Conservation (phyloP, 2,888 invertebrate genomes). For the Eupsilia transversa region DNA sequence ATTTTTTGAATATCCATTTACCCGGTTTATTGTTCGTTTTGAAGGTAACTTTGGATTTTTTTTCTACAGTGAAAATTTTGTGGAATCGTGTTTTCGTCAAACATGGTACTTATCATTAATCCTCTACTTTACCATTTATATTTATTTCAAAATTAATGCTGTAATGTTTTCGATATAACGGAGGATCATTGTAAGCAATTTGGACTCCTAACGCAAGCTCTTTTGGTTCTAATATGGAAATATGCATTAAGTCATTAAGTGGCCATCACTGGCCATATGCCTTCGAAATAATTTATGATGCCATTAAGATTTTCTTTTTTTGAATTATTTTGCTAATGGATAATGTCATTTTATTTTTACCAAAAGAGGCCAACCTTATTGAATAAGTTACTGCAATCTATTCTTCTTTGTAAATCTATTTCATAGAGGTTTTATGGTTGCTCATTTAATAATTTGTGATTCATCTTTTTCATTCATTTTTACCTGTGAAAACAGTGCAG, state of each 20-base stretch:
- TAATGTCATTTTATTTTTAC: background rate
- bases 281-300: background rate
- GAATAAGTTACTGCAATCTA: background rate
- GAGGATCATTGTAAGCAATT: too few relatives aligned
- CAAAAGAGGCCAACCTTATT: background rate
- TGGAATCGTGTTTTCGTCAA: too few relatives aligned
- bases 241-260: too few relatives aligned
- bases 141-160: too few relatives aligned
- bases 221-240: background rate
- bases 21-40: too few relatives aligned
- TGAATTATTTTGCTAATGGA: background rate
- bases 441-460: background rate
- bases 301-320: background rate
- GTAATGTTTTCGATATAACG: too few relatives aligned
- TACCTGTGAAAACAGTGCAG: background rate
- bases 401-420: background rate
- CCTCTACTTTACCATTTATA: too few relatives aligned
- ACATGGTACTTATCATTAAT: too few relatives aligned
- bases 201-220: background rate
- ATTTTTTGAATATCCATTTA: too few relatives aligned
- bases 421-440: background rate
- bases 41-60: too few relatives aligned
- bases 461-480: background rate
- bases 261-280: slow-evolving; percentile 2
- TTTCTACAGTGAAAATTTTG: too few relatives aligned